Conservation (phyloP, 2,113 vertebrate genomes). For the Phalacrocorax pelagicus region DNA sequence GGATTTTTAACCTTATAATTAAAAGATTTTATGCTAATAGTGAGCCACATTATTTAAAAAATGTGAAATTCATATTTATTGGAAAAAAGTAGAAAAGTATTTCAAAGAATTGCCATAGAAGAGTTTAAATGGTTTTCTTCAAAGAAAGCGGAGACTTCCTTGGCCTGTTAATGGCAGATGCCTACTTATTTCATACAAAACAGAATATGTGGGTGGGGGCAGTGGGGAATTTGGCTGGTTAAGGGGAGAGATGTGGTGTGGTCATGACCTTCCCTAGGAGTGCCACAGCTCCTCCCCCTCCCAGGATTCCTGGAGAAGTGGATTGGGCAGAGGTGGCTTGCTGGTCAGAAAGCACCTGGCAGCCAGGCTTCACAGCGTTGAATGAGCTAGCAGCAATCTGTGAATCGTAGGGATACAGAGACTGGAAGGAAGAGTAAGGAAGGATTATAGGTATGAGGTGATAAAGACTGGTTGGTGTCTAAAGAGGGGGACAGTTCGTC, state of each 20-base stretch:
- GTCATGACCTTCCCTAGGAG: background rate
- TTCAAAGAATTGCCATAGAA: background rate
- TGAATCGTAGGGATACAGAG: background rate
- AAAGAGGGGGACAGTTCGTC: background rate
- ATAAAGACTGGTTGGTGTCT: background rate
- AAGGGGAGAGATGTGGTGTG: background rate
- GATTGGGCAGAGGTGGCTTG: background rate
- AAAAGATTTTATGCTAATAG: background rate
- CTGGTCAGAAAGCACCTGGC: background rate
- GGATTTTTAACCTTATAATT: background rate
- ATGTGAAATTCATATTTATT: background rate
- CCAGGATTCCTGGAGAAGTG: background rate
- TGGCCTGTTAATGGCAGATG: background rate
- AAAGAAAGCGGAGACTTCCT: background rate
- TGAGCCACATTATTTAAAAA: background rate
- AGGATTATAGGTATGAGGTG: background rate
- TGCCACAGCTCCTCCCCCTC: background rate
- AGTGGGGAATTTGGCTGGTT: background rate
- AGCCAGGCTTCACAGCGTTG: background rate
- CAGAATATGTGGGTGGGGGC: background rate
- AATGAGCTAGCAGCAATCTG: background rate
- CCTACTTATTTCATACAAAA: background rate
- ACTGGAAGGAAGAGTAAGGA: background rate
- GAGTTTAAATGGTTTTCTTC: background rate
- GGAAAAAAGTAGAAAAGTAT: background rate